These are phyloP conservation scores for Heteromurus nitidus DNA, from an alignment of 2,888 invertebrate genomes.

Conservation along the genomic window DNA sequence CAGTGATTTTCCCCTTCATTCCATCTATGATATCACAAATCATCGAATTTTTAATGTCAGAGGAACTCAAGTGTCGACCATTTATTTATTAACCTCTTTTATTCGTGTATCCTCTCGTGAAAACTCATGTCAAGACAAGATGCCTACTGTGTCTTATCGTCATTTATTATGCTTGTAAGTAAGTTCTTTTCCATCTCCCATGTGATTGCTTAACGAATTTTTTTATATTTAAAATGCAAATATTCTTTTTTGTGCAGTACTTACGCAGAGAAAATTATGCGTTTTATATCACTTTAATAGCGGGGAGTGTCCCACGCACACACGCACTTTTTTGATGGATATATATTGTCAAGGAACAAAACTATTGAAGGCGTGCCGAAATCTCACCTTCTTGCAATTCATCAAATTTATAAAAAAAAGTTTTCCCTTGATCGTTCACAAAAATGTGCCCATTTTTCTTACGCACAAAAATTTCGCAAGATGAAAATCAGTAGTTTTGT, in stretches of 20 bases:
- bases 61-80: slow-evolving; percentile 7
- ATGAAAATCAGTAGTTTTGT: too few species aligned
- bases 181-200: too few species aligned
- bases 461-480: too few species aligned
- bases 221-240: too few species aligned
- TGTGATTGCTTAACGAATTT: neutral
- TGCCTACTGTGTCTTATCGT: too few species aligned
- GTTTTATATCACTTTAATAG: neutral
- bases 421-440: slow-evolving; percentile 9
- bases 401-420: slow-evolving; percentile 18
- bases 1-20: slow-evolving; percentile 20
- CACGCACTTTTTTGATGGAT: neutral
- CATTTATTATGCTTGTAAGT: too few species aligned
- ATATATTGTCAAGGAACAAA: neutral
- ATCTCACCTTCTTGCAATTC: slow-evolving; percentile 22
- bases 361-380: slow-evolving; percentile 8
- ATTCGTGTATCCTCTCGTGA: neutral
- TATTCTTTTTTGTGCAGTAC: neutral
- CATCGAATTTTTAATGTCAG: slow-evolving; percentile 11
- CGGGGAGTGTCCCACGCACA: slow-evolving; percentile 7
- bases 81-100: slow-evolving; percentile 26
- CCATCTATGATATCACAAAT: slow-evolving; percentile 20
- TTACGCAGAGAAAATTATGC: neutral
- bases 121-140: neutral
- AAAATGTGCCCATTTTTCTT: too few species aligned